These are phyloP conservation scores for Pseudococcus longispinus DNA, from an alignment of 2,888 invertebrate genomes.

Conservation along the genomic window DNA sequence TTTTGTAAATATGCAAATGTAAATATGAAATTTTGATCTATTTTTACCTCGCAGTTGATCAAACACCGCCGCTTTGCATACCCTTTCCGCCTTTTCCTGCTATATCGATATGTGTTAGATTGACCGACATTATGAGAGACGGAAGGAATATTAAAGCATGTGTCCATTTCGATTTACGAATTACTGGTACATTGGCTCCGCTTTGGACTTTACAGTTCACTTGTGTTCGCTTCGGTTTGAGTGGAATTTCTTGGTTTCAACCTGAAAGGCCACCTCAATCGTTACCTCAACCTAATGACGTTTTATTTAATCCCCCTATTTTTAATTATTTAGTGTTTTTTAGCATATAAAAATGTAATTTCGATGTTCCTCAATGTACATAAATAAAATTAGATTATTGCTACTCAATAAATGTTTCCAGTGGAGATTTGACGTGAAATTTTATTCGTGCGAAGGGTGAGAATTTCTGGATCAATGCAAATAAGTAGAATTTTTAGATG, in stretches of 20 bases:
- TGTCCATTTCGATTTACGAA: conserved; percentile 51
- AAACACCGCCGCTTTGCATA: conserved; percentile 48
- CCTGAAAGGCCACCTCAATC: neutral
- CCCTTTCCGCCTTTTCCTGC: conserved; percentile 49
- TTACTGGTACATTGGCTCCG: conserved; percentile 37
- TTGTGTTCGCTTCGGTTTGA: conserved; percentile 43
- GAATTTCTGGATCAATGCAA: neutral
- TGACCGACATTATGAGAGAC: conserved; percentile 41
- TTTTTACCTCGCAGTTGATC: conserved; percentile 42
- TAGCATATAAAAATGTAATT: neutral
- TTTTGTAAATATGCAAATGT: neutral
- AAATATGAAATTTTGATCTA: conserved; percentile 21
- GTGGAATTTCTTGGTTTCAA: conserved; percentile 33
- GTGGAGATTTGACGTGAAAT: neutral
- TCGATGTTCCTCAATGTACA: neutral
- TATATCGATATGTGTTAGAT: conserved; percentile 46
- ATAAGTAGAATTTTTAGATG: too few species aligned
- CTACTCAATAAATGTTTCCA: neutral
- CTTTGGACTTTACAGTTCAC: conserved; percentile 52
- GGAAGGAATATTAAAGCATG: conserved; percentile 50
- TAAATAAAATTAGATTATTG: neutral
- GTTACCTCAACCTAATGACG: neutral
- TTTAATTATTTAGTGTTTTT: neutral
- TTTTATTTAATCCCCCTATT: neutral
- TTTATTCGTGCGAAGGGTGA: neutral